Percentiles rank a stretch among this genome's conserved stretches.
Evolutionary conservation across 2,113 vertebrate genomes (phyloP).

Genomic region (Zosterops borbonicus): DNA sequence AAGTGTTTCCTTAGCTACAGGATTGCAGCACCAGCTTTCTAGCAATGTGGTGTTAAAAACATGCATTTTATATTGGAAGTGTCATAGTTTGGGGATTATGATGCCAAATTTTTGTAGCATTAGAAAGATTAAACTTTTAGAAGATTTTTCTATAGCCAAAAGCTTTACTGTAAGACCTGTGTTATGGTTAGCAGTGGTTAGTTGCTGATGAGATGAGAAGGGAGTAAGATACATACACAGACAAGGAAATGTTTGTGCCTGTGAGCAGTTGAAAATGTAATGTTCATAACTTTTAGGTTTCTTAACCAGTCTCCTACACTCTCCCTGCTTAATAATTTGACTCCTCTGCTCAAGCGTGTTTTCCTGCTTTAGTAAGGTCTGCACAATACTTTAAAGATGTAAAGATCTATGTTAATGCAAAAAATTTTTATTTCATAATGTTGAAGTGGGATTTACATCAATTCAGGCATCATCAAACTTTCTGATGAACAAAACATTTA

Average conservation of each 20-base stretch:
- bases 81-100: neutral
- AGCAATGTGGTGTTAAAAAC: neutral
- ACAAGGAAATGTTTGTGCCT: neutral
- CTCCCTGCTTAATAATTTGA: neutral
- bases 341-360: rapidly evolving
- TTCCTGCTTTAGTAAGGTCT: neutral
- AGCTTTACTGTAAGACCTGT: neutral
- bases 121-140: neutral
- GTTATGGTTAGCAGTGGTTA: neutral
- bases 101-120: neutral
- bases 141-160: neutral
- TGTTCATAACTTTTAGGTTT: neutral
- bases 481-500: neutral
- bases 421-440: neutral
- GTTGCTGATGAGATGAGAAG: neutral
- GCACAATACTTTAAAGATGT: neutral
- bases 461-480: neutral
- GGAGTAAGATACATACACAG: neutral
- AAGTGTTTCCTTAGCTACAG: neutral
- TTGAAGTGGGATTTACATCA: neutral
- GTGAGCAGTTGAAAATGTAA: neutral
- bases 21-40: neutral
- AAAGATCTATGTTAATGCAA: neutral
- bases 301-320: neutral
- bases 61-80: rapidly evolving